Conservation (phyloP, 1,140 invertebrate genomes). For the Campoletis sonorensis region DNA sequence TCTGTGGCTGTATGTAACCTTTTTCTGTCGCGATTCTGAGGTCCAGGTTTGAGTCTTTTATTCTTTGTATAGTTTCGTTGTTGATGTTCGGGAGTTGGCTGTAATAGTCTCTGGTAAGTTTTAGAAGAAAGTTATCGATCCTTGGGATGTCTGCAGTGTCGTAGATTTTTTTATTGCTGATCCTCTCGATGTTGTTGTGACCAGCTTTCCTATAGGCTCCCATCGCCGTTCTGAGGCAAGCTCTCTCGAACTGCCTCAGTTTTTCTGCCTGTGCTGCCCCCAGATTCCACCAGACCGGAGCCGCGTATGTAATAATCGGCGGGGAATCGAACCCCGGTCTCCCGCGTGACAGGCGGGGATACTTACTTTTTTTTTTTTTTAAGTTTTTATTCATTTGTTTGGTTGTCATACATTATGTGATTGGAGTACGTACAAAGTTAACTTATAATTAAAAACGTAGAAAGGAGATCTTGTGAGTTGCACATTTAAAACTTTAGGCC, state of each 20-base stretch:
- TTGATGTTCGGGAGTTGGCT: slow-evolving; percentile 15
- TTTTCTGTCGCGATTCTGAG: not conserved
- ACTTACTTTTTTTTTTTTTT: slow-evolving; percentile 26
- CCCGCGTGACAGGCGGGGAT: too few species aligned
- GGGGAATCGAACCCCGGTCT: too few species aligned
- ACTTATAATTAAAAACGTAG: too few species aligned
- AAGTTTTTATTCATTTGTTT: too few species aligned
- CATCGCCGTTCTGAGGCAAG: slow-evolving; percentile 28
- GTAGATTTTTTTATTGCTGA: slow-evolving; percentile 38
- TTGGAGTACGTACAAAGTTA: too few species aligned
- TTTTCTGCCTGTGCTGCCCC: slow-evolving; percentile 27
- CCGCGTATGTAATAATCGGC: slow-evolving; percentile 50
- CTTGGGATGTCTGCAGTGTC: slow-evolving; percentile 42
- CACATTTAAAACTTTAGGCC: too few species aligned
- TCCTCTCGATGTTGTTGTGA: not conserved
- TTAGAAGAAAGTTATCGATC: slow-evolving; percentile 44
- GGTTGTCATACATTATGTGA: too few species aligned
- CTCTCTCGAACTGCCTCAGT: slow-evolving; percentile 35
- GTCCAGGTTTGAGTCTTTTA: not conserved
- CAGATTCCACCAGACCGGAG: slow-evolving; percentile 45
- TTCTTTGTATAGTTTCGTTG: slow-evolving; percentile 16
- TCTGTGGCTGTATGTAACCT: slow-evolving; percentile 24
- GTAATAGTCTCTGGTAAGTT: slow-evolving; percentile 39
- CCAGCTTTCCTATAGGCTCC: slow-evolving; percentile 1
- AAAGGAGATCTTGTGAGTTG: too few species aligned